Percentiles rank a stretch among this genome's conserved stretches.
Conservation (phyloP, 2,113 vertebrate genomes). For the Callospermophilus lateralis region DNA sequence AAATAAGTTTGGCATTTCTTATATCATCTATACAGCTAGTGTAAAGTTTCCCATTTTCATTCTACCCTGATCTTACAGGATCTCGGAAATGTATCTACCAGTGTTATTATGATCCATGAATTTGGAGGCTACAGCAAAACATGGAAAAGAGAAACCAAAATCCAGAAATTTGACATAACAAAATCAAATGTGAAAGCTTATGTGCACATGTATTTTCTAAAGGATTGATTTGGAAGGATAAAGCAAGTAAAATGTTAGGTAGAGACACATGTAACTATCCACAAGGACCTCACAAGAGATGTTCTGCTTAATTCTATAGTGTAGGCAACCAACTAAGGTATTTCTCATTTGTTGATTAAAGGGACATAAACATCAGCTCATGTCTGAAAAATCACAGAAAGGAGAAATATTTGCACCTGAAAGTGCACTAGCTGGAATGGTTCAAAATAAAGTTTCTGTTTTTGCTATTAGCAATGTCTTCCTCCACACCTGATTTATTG, state of each 20-base stretch:
- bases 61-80: not conserved
- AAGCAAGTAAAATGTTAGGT: not conserved
- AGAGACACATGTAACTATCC: not conserved
- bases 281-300: not conserved
- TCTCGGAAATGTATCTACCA: not conserved
- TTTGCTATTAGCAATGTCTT: not conserved
- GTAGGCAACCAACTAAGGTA: not conserved
- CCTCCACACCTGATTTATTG: not conserved
- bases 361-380: not conserved
- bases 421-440: not conserved
- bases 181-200: not conserved
- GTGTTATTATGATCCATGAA: not conserved
- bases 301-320: not conserved
- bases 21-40: not conserved
- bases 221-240: not conserved
- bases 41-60: not conserved
- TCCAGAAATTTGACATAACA: not conserved
- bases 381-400: not conserved
- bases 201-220: not conserved
- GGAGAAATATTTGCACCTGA: not conserved
- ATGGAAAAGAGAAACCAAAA: not conserved
- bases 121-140: not conserved
- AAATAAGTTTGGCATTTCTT: not conserved
- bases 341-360: not conserved
- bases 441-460: not conserved